These are phyloP conservation scores for Myripristis jacobus DNA, from an alignment of 2,797 vertebrate genomes.

Conservation along the genomic window DNA sequence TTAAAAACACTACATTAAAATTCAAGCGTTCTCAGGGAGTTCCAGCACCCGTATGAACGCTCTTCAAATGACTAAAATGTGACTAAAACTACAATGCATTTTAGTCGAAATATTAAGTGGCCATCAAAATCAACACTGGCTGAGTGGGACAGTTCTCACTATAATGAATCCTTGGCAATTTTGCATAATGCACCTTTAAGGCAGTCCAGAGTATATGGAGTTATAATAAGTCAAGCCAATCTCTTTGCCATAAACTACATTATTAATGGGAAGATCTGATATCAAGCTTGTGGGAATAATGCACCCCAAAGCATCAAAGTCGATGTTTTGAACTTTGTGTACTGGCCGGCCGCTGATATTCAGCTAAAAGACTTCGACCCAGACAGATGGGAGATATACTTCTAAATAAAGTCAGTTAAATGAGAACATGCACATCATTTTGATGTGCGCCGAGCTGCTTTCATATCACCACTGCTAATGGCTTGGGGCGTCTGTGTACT, in stretches of 20 bases:
- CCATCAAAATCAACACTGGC: no score
- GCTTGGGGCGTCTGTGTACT: constrained; percentile 49
- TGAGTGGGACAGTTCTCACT: no score
- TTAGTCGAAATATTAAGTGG: no score
- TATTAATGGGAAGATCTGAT: constrained; percentile 21
- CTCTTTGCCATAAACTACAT: constrained; percentile 33
- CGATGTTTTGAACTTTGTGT: constrained; percentile 19
- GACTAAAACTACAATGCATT: no score
- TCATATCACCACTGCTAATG: constrained; percentile 46
- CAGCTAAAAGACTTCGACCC: constrained; percentile 23
- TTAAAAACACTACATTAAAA: no score
- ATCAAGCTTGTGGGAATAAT: constrained; percentile 21
- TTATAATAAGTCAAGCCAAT: constrained; percentile 45
- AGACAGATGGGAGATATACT: constrained; percentile 53
- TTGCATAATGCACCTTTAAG: no score
- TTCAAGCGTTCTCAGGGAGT: no score
- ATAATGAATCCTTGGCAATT: no score
- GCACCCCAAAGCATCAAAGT: constrained; percentile 35
- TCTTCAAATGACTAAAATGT: no score
- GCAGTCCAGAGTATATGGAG: no score
- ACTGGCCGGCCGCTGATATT: constrained; percentile 15
- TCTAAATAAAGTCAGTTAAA: constrained; percentile 44
- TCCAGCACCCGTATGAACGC: no score
- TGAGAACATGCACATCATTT: constrained; percentile 46
- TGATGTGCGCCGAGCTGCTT: constrained; percentile 42